A percentile compares a stretch with the other conserved stretches of the same genome.
Conservation (phyloP, 2,113 vertebrate genomes). For the Malurus cyaneus region DNA sequence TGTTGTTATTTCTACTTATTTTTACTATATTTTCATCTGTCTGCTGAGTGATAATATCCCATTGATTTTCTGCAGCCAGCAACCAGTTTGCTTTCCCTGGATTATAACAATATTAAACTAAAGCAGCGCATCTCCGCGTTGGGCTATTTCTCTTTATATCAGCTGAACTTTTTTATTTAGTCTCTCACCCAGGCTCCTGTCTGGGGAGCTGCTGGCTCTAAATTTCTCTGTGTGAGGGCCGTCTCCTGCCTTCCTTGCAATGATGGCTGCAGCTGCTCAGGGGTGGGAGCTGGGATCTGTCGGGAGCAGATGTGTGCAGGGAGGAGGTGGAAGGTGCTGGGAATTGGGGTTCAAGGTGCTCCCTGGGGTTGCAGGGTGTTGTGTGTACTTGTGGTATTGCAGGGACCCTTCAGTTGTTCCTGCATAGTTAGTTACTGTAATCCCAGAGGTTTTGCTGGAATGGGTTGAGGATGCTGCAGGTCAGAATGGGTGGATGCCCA, state of each 20-base stretch:
- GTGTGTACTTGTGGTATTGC: background rate
- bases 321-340: background rate
- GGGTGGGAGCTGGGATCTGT: background rate
- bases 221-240: rapidly evolving
- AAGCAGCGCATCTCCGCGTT: rapidly evolving
- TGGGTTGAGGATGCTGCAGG: background rate
- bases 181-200: background rate
- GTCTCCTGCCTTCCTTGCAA: background rate
- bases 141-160: background rate
- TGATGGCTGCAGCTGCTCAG: background rate
- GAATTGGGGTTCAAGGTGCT: background rate
- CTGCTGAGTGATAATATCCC: background rate
- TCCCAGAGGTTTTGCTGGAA: background rate
- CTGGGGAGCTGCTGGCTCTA: background rate
- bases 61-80: slow-evolving; percentile 19
- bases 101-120: background rate
- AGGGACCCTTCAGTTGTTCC: background rate
- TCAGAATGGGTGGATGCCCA: background rate
- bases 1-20: background rate
- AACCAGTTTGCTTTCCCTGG: background rate
- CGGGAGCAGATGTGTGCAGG: background rate
- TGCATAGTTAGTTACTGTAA: background rate
- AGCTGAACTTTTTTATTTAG: background rate
- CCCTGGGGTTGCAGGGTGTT: background rate
- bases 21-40: background rate